A percentile compares a stretch with the other conserved stretches of the same genome.
Conservation (phyloP, 1,140 invertebrate genomes). For the Drosophila truncata region DNA sequence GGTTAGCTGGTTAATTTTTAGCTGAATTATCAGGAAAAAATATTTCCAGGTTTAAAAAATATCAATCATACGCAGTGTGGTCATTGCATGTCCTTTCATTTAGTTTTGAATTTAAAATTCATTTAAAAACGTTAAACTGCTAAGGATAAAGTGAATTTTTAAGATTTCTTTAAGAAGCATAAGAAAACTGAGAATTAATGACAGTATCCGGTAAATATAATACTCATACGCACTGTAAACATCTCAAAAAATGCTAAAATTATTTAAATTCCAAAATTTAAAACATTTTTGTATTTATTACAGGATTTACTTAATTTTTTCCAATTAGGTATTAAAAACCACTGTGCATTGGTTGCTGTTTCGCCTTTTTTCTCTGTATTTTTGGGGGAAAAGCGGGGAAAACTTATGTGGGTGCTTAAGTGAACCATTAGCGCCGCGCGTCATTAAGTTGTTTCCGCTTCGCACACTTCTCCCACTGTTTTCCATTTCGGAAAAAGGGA, state of each 20-base stretch:
- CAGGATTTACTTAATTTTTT: no score
- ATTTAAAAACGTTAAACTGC: neutral
- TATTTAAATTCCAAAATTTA: neutral
- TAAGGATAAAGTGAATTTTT: neutral
- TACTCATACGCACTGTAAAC: neutral
- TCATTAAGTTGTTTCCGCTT: conserved; percentile 84
- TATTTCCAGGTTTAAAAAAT: neutral
- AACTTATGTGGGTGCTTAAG: conserved; percentile 84
- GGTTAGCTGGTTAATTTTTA: neutral
- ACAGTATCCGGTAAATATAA: neutral
- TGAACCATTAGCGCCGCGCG: conserved; percentile 83
- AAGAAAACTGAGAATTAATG: neutral
- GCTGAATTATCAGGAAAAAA: neutral
- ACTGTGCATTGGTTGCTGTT: conserved; percentile 16
- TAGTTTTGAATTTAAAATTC: no score
- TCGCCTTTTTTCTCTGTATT: conserved; percentile 40
- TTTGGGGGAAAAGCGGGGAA: conserved; percentile 51
- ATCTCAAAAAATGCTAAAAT: neutral
- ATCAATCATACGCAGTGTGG: neutral
- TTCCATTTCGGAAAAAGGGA: conserved; percentile 32
- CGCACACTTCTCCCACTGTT: conserved; percentile 78
- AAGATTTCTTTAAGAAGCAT: no score
- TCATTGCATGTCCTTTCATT: neutral
- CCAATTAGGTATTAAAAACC: neutral
- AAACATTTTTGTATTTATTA: neutral